phyloP scores from a whole-genome alignment of 2,113 vertebrate genomes.

The Saguinus midas region DNA sequence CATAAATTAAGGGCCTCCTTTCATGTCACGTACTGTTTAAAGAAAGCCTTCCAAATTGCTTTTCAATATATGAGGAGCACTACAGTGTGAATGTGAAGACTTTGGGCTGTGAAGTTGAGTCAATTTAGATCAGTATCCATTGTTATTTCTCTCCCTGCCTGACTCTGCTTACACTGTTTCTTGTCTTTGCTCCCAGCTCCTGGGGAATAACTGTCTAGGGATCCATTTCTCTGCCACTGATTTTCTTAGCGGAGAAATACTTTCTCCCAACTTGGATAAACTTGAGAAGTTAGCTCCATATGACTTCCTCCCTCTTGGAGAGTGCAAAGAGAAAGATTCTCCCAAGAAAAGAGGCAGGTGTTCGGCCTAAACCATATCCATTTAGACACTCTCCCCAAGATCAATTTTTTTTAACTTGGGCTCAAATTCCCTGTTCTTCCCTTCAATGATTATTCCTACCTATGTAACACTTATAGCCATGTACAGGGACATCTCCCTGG shows the following conservation, averaged over 20 bases:
- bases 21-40: not conserved
- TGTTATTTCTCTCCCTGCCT: fast-evolving
- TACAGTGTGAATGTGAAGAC: fast-evolving
- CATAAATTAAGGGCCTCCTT: not conserved
- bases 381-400: not conserved
- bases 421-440: fast-evolving
- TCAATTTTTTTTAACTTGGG: no score
- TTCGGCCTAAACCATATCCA: fast-evolving
- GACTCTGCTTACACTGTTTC: fast-evolving
- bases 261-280: not conserved
- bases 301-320: not conserved
- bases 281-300: not conserved
- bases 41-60: not conserved
- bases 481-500: not conserved
- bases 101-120: not conserved
- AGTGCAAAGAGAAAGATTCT: fast-evolving
- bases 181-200: not conserved
- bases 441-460: not conserved
- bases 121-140: fast-evolving
- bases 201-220: fast-evolving
- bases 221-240: fast-evolving
- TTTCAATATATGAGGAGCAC: not conserved
- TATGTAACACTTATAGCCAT: no score
- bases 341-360: fast-evolving
- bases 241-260: not conserved